Percentiles rank a stretch among this genome's conserved stretches.
These are phyloP conservation scores for Buceros bicornis DNA, from an alignment of 2,797 vertebrate genomes.

Conservation along the genomic window DNA sequence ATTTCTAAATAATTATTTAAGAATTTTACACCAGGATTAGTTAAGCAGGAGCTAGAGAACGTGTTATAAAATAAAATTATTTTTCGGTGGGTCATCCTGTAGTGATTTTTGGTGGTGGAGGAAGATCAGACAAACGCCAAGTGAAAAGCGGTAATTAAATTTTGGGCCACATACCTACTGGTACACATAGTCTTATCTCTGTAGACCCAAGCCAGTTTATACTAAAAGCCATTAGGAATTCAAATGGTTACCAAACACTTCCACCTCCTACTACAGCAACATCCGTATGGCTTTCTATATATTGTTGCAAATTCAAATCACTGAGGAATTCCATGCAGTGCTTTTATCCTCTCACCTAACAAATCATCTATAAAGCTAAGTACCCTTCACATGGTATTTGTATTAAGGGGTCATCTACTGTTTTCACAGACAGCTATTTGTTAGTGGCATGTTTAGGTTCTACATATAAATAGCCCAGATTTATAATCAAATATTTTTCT, in stretches of 20 bases:
- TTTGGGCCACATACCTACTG: not conserved
- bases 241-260: not conserved
- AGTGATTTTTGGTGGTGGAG: not conserved
- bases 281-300: not conserved
- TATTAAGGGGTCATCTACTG: slow-evolving; percentile 45
- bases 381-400: slow-evolving; percentile 44
- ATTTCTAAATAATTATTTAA: not conserved
- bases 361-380: slow-evolving; percentile 51
- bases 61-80: not conserved
- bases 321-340: slow-evolving; percentile 31
- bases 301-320: slow-evolving; percentile 29
- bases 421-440: slow-evolving; percentile 62
- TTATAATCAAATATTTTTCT: slow-evolving; percentile 52
- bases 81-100: not conserved
- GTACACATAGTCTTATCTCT: not conserved
- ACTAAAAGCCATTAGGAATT: not conserved
- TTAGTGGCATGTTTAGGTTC: slow-evolving; percentile 55
- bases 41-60: not conserved
- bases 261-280: not conserved
- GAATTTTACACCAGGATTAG: not conserved
- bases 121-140: not conserved
- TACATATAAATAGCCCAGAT: slow-evolving; percentile 49
- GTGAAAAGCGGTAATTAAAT: not conserved
- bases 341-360: slow-evolving; percentile 55
- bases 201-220: not conserved